phyloP scores from a whole-genome alignment of 1,140 invertebrate genomes.

The Atopsyche davidsoni region DNA sequence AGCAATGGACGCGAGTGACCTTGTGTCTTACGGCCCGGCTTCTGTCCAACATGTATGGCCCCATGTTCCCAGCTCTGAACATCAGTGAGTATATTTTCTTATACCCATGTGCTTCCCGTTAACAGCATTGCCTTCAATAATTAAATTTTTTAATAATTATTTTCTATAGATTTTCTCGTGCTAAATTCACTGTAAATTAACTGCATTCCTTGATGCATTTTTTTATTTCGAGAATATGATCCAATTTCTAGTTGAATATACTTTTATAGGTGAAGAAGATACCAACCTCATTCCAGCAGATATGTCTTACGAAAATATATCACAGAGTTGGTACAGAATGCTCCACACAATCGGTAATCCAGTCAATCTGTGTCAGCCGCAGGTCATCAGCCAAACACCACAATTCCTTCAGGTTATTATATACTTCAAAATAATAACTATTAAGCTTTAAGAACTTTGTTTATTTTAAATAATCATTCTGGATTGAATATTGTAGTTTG shows the following conservation, averaged over 20 bases:
- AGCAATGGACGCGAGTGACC: conserved; percentile 94
- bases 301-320: conserved; percentile 83
- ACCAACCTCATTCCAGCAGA: conserved; percentile 68
- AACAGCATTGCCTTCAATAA: too few relatives aligned
- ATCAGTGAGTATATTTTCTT: conserved; percentile 54
- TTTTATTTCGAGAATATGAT: too few relatives aligned
- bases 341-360: conserved; percentile 91
- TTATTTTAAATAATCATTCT: conserved; percentile 36
- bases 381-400: conserved; percentile 79
- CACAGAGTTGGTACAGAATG: conserved; percentile 92
- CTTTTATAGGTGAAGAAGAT: conserved; percentile 73
- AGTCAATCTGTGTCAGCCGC: conserved; percentile 81
- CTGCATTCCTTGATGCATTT: too few relatives aligned
- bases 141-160: too few relatives aligned
- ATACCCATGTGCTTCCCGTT: too few relatives aligned
- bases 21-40: conserved; percentile 79
- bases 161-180: too few relatives aligned
- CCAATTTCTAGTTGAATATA: too few relatives aligned
- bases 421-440: too few relatives aligned
- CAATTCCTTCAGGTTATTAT: conserved; percentile 73
- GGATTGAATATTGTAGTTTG: conserved; percentile 50
- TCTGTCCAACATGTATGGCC: conserved; percentile 83
- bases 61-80: conserved; percentile 78
- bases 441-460: not conserved
- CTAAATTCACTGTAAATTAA: too few relatives aligned